These are phyloP conservation scores for Stenolophus ochropezus DNA, from an alignment of 2,888 invertebrate species.

Conservation along the genomic window DNA sequence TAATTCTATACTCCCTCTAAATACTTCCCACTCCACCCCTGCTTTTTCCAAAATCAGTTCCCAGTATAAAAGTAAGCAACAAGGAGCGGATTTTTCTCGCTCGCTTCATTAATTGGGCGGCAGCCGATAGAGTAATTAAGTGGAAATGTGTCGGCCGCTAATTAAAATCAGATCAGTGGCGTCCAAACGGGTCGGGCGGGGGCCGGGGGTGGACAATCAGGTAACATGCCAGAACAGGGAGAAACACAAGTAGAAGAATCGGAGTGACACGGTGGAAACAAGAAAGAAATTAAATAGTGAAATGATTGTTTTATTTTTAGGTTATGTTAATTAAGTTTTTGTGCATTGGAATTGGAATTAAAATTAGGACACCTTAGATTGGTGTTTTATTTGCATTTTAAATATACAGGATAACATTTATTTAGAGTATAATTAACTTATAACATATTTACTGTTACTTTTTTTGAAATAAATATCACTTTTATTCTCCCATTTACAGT, in stretches of 20 bases:
- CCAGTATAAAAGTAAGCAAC: constrained; percentile 30
- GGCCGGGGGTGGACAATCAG: constrained; percentile 1
- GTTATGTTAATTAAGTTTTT: neutral
- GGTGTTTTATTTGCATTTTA: neutral
- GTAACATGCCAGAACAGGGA: neutral
- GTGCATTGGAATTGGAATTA: neutral
- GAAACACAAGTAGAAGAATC: neutral
- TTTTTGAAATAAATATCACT: no score
- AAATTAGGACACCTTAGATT: neutral
- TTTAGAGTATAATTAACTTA: no score
- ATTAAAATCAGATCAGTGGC: constrained; percentile 65
- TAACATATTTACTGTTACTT: no score
- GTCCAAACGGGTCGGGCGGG: neutral
- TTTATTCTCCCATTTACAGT: no score
- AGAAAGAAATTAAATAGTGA: neutral
- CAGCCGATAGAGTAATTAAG: constrained; percentile 70
- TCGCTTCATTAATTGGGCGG: constrained; percentile 70
- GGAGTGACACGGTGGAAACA: neutral
- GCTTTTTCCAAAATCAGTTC: constrained; percentile 8
- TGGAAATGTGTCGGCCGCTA: constrained; percentile 70
- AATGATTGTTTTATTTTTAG: neutral
- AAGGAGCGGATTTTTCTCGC: neutral
- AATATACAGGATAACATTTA: no score
- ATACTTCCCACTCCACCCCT: no score
- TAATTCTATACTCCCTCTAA: no score